Conservation (phyloP, 2,113 vertebrate species). For the Arvicanthis niloticus region DNA sequence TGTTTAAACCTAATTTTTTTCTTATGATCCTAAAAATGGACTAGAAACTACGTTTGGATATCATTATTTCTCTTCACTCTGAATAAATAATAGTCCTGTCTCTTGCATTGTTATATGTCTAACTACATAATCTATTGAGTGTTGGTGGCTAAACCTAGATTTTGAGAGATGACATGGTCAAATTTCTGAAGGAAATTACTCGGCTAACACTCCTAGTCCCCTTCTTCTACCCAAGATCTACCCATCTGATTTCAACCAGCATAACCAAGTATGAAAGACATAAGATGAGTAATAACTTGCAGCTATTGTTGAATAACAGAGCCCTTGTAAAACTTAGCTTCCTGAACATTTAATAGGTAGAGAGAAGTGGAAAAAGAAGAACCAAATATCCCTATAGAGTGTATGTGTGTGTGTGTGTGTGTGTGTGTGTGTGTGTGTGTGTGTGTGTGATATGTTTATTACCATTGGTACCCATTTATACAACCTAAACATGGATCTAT, state of each 20-base stretch:
- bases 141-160: neutral
- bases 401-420: no score
- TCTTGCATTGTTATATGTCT: neutral
- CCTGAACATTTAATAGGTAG: no score
- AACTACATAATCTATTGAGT: neutral
- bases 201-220: neutral
- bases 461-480: neutral
- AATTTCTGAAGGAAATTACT: neutral
- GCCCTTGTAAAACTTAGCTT: neutral
- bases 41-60: neutral
- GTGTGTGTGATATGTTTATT: neutral
- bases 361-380: neutral
- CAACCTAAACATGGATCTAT: neutral
- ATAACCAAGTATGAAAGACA: neutral
- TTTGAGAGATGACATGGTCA: neutral
- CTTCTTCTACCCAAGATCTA: neutral
- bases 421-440: no score
- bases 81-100: neutral
- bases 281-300: neutral
- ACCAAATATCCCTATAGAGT: neutral
- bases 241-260: neutral
- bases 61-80: neutral
- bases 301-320: neutral
- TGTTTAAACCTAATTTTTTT: neutral
- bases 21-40: neutral